Conservation (phyloP, 2,888 invertebrate genomes). For the Punctoribates punctum region DNA sequence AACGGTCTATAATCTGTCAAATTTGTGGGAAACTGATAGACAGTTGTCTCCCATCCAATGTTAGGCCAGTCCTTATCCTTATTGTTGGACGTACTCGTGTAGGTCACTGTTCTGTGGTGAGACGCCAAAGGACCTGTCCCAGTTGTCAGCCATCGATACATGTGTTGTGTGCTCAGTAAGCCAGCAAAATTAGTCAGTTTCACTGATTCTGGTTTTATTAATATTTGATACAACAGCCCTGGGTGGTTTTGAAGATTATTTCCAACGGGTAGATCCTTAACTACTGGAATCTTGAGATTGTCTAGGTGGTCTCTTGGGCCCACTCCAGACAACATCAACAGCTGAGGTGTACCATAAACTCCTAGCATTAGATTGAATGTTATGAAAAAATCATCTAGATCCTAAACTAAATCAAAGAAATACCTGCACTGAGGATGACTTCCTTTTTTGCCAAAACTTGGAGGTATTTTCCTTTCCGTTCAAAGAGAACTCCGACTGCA, state of each 20-base stretch:
- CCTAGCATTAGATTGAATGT: not conserved
- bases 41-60: not conserved
- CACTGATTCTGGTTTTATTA: not conserved
- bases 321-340: conserved; percentile 36
- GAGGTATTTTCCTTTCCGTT: not conserved
- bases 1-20: not conserved
- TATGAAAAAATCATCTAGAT: not conserved
- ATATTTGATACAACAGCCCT: not conserved
- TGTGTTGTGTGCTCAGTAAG: not conserved
- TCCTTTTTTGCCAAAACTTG: not conserved
- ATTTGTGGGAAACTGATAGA: not conserved
- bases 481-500: not conserved
- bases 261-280: conserved; percentile 32
- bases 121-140: not conserved
- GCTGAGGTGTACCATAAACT: conserved; percentile 18
- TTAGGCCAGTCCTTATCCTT: not conserved
- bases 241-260: not conserved
- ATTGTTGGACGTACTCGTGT: not conserved
- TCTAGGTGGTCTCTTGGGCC: conserved; percentile 34
- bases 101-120: not conserved
- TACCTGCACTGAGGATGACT: conserved; percentile 7
- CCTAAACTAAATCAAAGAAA: not conserved
- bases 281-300: no score
- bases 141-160: not conserved
- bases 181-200: not conserved